phyloP scores from a whole-genome alignment of 2,113 vertebrate species.

The Vicugna pacos region DNA sequence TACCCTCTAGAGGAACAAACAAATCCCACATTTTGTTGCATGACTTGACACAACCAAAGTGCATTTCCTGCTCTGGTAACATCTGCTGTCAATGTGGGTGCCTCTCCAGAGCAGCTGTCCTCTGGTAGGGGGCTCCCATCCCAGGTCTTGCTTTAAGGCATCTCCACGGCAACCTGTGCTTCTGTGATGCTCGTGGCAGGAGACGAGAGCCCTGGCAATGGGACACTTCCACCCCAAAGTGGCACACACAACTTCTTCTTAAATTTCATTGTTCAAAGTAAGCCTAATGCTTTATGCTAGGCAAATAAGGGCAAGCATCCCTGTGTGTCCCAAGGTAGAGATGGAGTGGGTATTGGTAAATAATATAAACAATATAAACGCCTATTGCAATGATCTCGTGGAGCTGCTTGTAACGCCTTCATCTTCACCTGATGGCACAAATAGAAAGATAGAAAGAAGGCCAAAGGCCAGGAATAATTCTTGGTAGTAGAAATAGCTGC shows the following conservation, averaged over 20 bases:
- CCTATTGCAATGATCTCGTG: accelerated
- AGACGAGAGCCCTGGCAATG: no score
- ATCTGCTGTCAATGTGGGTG: accelerated
- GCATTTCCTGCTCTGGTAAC: accelerated
- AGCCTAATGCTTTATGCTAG: background rate
- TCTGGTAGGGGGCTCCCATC: background rate
- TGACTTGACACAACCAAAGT: no score
- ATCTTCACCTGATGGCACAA: background rate
- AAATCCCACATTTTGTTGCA: background rate
- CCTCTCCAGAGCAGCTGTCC: background rate
- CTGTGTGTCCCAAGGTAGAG: background rate
- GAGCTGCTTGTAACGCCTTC: background rate
- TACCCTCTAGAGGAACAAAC: background rate
- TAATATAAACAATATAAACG: background rate
- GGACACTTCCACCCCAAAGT: background rate
- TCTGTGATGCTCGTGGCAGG: background rate
- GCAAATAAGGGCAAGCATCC: background rate
- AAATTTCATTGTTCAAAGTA: background rate
- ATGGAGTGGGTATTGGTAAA: background rate
- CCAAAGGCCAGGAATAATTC: background rate
- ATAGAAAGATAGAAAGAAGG: background rate
- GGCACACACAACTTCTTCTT: background rate
- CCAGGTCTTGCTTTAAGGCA: background rate
- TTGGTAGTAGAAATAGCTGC: no score
- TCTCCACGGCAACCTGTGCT: background rate